These are phyloP conservation scores for Volucella inanis DNA, from an alignment of 2,888 invertebrate genomes.

Conservation along the genomic window DNA sequence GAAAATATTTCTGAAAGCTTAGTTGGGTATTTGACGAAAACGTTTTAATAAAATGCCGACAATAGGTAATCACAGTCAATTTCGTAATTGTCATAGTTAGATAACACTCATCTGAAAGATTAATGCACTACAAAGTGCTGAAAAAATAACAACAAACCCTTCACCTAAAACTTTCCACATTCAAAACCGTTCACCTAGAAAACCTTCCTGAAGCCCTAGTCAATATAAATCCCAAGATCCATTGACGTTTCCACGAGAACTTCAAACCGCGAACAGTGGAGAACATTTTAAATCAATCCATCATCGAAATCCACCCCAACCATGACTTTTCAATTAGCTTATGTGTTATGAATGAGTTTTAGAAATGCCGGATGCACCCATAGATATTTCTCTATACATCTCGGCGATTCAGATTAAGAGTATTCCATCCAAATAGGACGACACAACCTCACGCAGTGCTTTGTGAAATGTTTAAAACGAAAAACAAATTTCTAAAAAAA, in stretches of 20 bases:
- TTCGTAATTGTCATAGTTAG: no score
- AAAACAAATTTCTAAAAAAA: constrained; percentile 1
- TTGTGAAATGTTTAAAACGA: background rate
- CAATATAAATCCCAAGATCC: no score
- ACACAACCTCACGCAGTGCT: constrained; percentile 31
- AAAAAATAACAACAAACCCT: no score
- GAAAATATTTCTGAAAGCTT: no score
- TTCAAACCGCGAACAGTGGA: constrained; percentile 13
- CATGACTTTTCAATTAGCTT: constrained; percentile 46
- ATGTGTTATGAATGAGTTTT: constrained; percentile 11
- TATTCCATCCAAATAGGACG: background rate
- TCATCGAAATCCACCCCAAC: constrained; percentile 16
- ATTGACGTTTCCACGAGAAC: background rate
- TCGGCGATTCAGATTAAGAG: background rate
- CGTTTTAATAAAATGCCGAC: no score
- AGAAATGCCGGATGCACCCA: background rate
- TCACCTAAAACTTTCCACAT: no score
- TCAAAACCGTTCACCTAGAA: no score
- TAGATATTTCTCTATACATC: background rate
- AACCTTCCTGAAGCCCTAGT: no score
- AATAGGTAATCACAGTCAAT: no score
- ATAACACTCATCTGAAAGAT: no score
- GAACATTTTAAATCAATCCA: constrained; percentile 36
- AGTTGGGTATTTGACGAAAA: no score
- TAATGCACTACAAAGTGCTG: no score